These are phyloP conservation scores for Gallinago paraguaiae DNA, from an alignment of 2,113 vertebrate genomes.

Conservation along the genomic window DNA sequence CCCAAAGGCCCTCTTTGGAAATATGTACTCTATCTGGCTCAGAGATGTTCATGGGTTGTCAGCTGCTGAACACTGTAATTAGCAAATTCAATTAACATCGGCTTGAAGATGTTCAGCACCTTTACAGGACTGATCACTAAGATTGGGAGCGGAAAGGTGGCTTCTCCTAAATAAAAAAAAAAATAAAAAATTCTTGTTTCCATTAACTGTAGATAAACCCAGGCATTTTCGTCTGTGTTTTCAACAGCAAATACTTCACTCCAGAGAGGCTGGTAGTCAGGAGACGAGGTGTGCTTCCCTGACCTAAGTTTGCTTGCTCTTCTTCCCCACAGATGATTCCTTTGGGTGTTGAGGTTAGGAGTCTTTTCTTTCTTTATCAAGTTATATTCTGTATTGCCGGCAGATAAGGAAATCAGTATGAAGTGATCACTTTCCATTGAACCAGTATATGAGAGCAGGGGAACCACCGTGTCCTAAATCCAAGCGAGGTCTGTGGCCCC, in stretches of 20 bases:
- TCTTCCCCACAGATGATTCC: not conserved
- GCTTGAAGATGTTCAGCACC: not conserved
- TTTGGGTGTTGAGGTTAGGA: not conserved
- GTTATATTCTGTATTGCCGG: not conserved
- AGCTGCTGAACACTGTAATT: not conserved
- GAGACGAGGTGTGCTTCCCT: not conserved
- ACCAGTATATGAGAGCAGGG: rapidly evolving
- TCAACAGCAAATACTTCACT: not conserved
- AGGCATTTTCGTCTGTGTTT: not conserved
- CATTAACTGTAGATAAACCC: not conserved
- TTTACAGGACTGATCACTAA: not conserved
- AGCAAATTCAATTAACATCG: not conserved
- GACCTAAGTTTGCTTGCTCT: not conserved
- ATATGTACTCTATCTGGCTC: not conserved
- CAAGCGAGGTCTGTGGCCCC: not conserved
- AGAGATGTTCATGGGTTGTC: not conserved
- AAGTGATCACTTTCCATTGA: not conserved
- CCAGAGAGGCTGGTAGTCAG: not conserved
- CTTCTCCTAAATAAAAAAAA: not conserved
- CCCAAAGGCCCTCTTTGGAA: not conserved
- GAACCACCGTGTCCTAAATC: not conserved
- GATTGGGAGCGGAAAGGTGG: not conserved
- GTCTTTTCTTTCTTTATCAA: not conserved
- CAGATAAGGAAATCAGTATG: not conserved
- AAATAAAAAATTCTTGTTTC: not conserved